Evolutionary conservation across 2,888 invertebrate genomes (phyloP).

Genomic region (Harpalus rufipes): DNA sequence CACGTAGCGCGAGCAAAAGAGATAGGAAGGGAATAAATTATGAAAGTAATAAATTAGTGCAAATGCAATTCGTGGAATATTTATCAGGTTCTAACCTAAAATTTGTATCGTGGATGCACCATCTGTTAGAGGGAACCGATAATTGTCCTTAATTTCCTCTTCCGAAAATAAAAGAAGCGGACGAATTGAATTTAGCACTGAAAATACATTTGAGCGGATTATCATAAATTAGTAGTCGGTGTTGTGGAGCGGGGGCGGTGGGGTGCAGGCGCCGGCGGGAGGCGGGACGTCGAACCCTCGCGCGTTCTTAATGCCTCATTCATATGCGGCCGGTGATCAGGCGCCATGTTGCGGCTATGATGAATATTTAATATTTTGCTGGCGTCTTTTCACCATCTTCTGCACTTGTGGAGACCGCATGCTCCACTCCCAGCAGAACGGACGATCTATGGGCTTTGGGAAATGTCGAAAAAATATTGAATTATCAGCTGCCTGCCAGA

Average conservation of each 20-base stretch:
- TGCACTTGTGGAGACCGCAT: constrained; percentile 40
- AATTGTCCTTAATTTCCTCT: constrained; percentile 57
- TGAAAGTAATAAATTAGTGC: not conserved
- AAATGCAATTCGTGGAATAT: not conserved
- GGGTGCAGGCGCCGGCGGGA: constrained; percentile 8
- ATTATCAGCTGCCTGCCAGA: constrained; percentile 21
- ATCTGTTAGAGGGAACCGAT: constrained; percentile 40
- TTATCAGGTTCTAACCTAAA: not conserved
- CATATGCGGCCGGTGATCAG: constrained; percentile 74
- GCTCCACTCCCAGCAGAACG: not conserved
- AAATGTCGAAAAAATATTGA: constrained; percentile 45
- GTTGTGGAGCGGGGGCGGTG: constrained; percentile 64
- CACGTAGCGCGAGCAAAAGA: not conserved
- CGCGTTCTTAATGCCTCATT: constrained; percentile 74
- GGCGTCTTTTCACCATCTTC: constrained; percentile 65
- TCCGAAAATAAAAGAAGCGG: constrained; percentile 53
- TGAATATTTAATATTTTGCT: constrained; percentile 74
- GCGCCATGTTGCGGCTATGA: constrained; percentile 73
- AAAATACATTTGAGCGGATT: constrained; percentile 74
- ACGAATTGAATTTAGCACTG: constrained; percentile 72
- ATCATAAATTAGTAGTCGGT: constrained; percentile 73
- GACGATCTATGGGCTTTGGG: constrained; percentile 16
- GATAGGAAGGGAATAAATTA: not conserved
- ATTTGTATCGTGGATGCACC: constrained; percentile 57
- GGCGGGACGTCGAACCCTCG: constrained; percentile 68